Evolutionary conservation across 1,140 invertebrate species (phyloP).

Genomic region (Phenacoccus solenopsis): DNA sequence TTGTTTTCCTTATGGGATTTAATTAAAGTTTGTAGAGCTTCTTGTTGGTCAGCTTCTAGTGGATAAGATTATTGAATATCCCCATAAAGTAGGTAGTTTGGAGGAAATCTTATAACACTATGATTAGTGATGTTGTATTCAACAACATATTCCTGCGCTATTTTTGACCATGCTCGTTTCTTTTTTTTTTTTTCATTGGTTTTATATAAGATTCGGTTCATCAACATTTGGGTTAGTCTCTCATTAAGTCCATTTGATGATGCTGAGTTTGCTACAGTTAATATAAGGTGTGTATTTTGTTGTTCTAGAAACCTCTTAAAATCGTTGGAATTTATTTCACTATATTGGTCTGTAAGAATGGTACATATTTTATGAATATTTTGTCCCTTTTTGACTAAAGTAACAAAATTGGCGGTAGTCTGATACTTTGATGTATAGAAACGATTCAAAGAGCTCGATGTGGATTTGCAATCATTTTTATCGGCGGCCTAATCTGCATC

Average conservation of each 20-base stretch:
- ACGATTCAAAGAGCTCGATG: too few species aligned
- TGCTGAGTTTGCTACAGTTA: neutral
- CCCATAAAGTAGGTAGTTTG: constrained; percentile 17
- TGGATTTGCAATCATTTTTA: too few species aligned
- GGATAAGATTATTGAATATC: constrained; percentile 19
- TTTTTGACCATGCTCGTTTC: constrained; percentile 13
- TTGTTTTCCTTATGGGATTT: constrained; percentile 12
- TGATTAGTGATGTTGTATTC: constrained; percentile 17
- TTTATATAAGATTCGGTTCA: constrained; percentile 18
- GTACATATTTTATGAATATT: constrained; percentile 23
- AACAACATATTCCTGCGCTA: constrained; percentile 9
- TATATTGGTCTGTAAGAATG: constrained; percentile 26
- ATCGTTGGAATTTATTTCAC: constrained; percentile 27
- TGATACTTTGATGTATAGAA: constrained; percentile 20
- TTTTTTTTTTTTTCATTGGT: constrained; percentile 19
- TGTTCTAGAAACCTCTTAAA: constrained; percentile 18
- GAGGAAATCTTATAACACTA: neutral
- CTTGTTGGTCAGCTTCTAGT: neutral
- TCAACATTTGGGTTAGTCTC: constrained; percentile 16
- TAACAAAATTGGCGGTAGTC: neutral
- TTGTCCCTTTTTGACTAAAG: constrained; percentile 19
- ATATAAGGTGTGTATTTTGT: neutral
- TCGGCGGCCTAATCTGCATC: too few species aligned
- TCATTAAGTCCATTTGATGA: constrained; percentile 20
- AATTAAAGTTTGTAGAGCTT: neutral